Evolutionary conservation across 1,140 invertebrate species (phyloP).

Genomic region (Drosophila pallidifrons): DNA sequence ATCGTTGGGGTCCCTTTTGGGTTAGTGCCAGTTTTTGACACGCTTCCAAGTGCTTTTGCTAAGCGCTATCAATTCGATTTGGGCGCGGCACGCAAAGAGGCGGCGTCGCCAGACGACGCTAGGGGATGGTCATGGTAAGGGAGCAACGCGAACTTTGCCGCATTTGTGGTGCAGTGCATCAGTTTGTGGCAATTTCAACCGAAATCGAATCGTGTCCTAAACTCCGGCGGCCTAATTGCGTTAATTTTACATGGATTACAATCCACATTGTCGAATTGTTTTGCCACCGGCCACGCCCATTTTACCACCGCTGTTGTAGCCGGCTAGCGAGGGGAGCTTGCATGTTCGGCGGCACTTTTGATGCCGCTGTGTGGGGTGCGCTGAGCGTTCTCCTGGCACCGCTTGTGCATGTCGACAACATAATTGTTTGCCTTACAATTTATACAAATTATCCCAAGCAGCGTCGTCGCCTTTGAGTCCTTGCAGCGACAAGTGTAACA

Average conservation of each 20-base stretch:
- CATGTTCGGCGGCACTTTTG: slow-evolving; percentile 74
- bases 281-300: slow-evolving; percentile 33
- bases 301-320: background rate
- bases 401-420: slow-evolving; percentile 72
- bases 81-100: slow-evolving; percentile 53
- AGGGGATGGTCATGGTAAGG: background rate
- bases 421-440: slow-evolving; percentile 71
- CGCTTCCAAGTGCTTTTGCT: slow-evolving; percentile 60
- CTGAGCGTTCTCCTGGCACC: slow-evolving; percentile 11
- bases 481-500: slow-evolving; percentile 52
- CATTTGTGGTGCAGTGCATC: slow-evolving; percentile 45
- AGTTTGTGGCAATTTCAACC: slow-evolving; percentile 27
- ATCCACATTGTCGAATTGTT: slow-evolving; percentile 66
- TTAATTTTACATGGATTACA: slow-evolving; percentile 75
- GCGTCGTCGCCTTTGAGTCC: slow-evolving; percentile 22
- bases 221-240: slow-evolving; percentile 73
- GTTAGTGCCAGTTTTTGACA: slow-evolving; percentile 69
- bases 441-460: slow-evolving; percentile 60
- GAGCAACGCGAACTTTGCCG: slow-evolving; percentile 24
- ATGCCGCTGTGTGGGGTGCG: slow-evolving; percentile 4
- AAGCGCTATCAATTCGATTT: slow-evolving; percentile 71
- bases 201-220: slow-evolving; percentile 57
- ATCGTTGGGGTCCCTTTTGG: slow-evolving; percentile 6
- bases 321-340: slow-evolving; percentile 31
- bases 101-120: slow-evolving; percentile 6